These are phyloP conservation scores for Cephus pulcher DNA, from an alignment of 2,888 invertebrate species.

Conservation along the genomic window DNA sequence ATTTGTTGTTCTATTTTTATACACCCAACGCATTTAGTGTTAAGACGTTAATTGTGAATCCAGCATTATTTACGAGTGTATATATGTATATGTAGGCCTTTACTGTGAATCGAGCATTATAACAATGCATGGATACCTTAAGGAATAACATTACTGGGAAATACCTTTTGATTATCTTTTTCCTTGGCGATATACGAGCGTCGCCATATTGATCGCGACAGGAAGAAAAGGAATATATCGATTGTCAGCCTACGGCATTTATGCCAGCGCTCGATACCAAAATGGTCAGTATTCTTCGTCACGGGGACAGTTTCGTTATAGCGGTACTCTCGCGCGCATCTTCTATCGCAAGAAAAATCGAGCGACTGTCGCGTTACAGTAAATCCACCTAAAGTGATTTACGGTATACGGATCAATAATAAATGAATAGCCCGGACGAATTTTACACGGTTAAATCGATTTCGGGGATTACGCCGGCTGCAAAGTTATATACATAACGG, in stretches of 20 bases:
- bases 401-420: background rate
- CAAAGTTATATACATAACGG: background rate
- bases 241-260: background rate
- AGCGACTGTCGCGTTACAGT: background rate
- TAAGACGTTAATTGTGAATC: background rate
- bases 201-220: background rate
- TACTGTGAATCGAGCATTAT: background rate
- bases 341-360: background rate
- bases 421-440: background rate
- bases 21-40: background rate
- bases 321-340: background rate
- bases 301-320: background rate
- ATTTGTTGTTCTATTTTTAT: background rate
- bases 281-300: background rate
- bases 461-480: background rate
- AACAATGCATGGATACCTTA: background rate
- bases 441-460: background rate
- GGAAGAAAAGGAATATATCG: background rate
- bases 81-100: background rate
- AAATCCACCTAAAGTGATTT: background rate
- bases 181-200: background rate
- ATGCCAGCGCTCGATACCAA: background rate
- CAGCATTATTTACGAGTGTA: background rate
- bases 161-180: background rate
- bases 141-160: background rate